Evolutionary conservation across 2,888 invertebrate genomes (phyloP).

Genomic region (Psylliodes chrysocephalus): DNA sequence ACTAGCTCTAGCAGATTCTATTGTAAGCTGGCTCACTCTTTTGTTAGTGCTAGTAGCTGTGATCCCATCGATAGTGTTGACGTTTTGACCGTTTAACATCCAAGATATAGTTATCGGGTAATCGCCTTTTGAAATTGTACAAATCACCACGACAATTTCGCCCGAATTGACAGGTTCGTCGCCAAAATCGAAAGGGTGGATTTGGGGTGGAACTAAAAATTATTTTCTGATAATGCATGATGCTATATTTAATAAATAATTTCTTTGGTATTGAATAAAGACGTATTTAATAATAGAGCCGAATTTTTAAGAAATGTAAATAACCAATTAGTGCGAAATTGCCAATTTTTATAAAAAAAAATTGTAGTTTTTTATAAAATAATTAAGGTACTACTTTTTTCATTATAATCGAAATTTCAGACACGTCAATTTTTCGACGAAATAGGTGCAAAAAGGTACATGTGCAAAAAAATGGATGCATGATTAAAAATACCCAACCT

Average conservation of each 20-base stretch:
- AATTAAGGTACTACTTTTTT: too few relatives aligned
- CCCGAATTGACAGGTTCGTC: constrained; percentile 70
- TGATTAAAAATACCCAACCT: constrained; percentile 38
- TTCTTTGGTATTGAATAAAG: too few relatives aligned
- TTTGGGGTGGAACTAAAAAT: constrained; percentile 78
- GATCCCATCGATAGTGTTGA: constrained; percentile 67
- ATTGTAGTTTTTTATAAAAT: too few relatives aligned
- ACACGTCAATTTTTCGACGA: neutral
- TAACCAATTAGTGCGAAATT: too few relatives aligned
- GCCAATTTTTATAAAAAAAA: too few relatives aligned
- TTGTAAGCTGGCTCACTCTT: constrained; percentile 66
- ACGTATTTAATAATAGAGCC: too few relatives aligned
- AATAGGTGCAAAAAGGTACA: constrained; percentile 25
- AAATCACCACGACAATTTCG: constrained; percentile 61
- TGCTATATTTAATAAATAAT: too few relatives aligned
- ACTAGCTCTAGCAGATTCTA: constrained; percentile 65
- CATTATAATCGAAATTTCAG: too few relatives aligned
- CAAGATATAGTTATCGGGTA: constrained; percentile 80
- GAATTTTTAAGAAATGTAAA: too few relatives aligned
- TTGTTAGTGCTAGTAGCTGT: constrained; percentile 69
- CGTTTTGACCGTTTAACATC: constrained; percentile 68
- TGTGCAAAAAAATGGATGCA: constrained; percentile 32
- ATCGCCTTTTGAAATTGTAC: constrained; percentile 82
- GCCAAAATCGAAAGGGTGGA: constrained; percentile 81
- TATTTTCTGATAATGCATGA: too few relatives aligned